These are phyloP conservation scores for Elanus axillaris DNA, from an alignment of 2,113 vertebrate genomes.

Conservation along the genomic window DNA sequence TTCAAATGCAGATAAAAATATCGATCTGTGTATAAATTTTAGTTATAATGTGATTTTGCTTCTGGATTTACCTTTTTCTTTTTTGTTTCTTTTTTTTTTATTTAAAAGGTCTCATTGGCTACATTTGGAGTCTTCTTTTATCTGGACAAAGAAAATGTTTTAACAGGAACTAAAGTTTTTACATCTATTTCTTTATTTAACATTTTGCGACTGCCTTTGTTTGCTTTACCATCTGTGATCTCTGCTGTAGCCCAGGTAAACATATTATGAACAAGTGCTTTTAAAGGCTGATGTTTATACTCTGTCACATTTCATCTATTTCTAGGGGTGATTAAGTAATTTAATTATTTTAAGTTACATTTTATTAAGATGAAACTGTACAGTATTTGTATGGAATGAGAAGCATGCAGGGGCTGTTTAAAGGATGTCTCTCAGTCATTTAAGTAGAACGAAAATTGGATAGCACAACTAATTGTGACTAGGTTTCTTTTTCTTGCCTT, in stretches of 20 bases:
- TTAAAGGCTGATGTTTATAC: not conserved
- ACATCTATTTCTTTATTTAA: slow-evolving; percentile 71
- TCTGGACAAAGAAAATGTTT: slow-evolving; percentile 62
- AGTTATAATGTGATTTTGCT: not conserved
- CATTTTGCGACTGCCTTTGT: slow-evolving; percentile 61
- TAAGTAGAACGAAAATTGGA: not conserved
- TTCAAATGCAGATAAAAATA: not conserved
- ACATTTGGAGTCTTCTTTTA: slow-evolving; percentile 66
- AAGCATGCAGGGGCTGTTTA: not conserved
- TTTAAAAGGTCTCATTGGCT: slow-evolving; percentile 60
- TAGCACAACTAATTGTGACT: not conserved
- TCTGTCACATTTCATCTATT: not conserved
- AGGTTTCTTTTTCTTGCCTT: not conserved
- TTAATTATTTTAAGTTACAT: not conserved
- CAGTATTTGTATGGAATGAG: not conserved
- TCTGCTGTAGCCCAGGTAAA: slow-evolving; percentile 59
- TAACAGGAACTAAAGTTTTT: slow-evolving; percentile 66
- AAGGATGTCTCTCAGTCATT: not conserved
- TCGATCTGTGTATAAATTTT: not conserved
- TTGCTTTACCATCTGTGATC: slow-evolving; percentile 53
- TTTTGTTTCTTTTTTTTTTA: not conserved
- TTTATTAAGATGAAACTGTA: not conserved
- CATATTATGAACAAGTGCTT: not conserved
- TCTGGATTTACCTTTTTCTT: not conserved
- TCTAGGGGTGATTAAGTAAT: not conserved